phyloP scores from a whole-genome alignment of 2,797 vertebrate species.

The Fistularia tabacaria region DNA sequence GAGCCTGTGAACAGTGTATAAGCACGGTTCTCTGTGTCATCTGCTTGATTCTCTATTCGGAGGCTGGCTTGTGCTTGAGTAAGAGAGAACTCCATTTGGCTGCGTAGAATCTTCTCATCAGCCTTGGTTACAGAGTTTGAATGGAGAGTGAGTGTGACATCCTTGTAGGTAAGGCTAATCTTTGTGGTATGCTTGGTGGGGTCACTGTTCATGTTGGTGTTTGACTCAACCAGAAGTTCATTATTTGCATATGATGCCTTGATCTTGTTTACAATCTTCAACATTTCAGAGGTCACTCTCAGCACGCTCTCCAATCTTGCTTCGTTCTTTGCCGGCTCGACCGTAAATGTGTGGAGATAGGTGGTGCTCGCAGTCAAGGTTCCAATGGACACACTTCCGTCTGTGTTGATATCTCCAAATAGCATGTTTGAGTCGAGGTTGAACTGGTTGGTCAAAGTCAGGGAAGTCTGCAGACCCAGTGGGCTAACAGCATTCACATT shows the following conservation, averaged over 20 bases:
- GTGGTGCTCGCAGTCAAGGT: slow-evolving; percentile 71
- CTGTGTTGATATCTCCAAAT: slow-evolving; percentile 72
- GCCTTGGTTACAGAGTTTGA: slow-evolving; percentile 83
- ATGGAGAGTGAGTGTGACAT: slow-evolving; percentile 76
- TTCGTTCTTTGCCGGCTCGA: slow-evolving; percentile 65
- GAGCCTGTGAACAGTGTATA: slow-evolving; percentile 79
- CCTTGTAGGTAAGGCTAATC: slow-evolving; percentile 75
- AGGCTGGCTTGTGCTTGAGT: slow-evolving; percentile 70
- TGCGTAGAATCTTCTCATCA: slow-evolving; percentile 66
- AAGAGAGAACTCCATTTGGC: slow-evolving; percentile 78
- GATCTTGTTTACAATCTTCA: slow-evolving; percentile 79
- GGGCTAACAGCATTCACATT: slow-evolving; percentile 66
- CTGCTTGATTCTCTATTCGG: slow-evolving; percentile 80
- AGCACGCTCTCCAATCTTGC: slow-evolving; percentile 77
- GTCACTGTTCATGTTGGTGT: slow-evolving; percentile 76
- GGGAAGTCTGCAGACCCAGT: slow-evolving; percentile 77
- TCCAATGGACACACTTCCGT: slow-evolving; percentile 75
- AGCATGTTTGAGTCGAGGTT: slow-evolving; percentile 63
- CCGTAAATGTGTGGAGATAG: slow-evolving; percentile 70
- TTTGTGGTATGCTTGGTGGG: slow-evolving; percentile 79
- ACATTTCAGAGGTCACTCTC: slow-evolving; percentile 76
- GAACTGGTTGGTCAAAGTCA: slow-evolving; percentile 67
- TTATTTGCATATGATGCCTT: slow-evolving; percentile 70
- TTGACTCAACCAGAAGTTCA: slow-evolving; percentile 72
- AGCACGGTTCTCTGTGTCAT: slow-evolving; percentile 71